Base-by-base conservation (phyloP, 2,888 invertebrate species). In the Invenusta paracnida region DNA sequence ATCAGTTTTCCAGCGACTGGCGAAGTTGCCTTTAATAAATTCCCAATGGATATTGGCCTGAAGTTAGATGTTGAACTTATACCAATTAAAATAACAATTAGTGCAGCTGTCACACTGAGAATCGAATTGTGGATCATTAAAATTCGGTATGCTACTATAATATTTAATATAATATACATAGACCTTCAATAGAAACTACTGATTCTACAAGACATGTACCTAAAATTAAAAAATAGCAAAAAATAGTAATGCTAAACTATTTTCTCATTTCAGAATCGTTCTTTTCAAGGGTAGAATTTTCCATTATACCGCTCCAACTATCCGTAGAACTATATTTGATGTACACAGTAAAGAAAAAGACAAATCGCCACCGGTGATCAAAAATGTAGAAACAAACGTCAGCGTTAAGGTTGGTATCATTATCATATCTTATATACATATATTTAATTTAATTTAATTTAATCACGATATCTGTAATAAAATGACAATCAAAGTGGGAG, bases 21-120 rank as follows among this genome's bases (percentile, higher is more conserved):
- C 5, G 88, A 89, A 83, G 87, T 89, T 23, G 86, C 86, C 1
- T 89, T 89, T 87, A 86, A 85, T 17, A 89, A 89, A 79, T 89
- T 89, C 67, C 89, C 89, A 17, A 29, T 89, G 13, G 89, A 89
- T 85, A 88, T 89, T 0, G 82, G 82, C 0, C 66, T 88, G 29
- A 86, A 31, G 11, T 83, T 88, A 84, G 88, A 88, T 66, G 25
- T 88, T 67, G 88, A 84, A 0, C 81, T 88, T n/a, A 85, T 86
- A n/a, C 88, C 88, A n/a, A 84, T 88, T n/a, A 31, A 23, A 25
- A 31, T 88, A 66, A 86, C 82, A 28, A 86, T 88, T n/a, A 27
- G 67, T 1, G 88, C 83, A 1, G 29, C 85, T n/a, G 84, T 84
- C 13, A 84, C 25, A 5, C 2, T 84, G 0, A 1, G 28, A 28